A percentile compares a stretch with the other conserved stretches of the same genome.
These are phyloP conservation scores for Lamellibrachia luymesi DNA, from an alignment of 1,140 invertebrate genomes.

Conservation along the genomic window DNA sequence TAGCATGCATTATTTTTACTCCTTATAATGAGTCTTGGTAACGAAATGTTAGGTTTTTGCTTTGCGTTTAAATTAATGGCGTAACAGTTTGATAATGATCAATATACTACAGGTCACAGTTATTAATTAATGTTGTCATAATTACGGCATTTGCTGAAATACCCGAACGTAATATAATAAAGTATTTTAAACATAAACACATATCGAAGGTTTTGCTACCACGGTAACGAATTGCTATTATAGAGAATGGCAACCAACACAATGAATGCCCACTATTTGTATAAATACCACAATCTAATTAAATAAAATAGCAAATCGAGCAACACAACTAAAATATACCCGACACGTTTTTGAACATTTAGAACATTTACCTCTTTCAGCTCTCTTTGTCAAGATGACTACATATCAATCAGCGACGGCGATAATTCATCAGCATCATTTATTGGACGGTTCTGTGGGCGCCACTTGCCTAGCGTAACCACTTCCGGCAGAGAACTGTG, in stretches of 20 bases:
- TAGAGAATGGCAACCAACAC: no score
- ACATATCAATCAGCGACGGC: slow-evolving; percentile 20
- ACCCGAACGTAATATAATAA: not conserved
- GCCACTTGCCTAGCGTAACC: slow-evolving; percentile 12
- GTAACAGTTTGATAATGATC: no score
- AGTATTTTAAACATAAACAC: not conserved
- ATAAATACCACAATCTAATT: not conserved
- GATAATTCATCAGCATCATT: not conserved
- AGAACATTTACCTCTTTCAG: not conserved
- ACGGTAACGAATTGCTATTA: not conserved
- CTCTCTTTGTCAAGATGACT: slow-evolving; percentile 8
- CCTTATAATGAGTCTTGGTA: not conserved
- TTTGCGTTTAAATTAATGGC: no score
- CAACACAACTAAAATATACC: not conserved
- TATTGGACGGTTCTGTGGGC: slow-evolving; percentile 18
- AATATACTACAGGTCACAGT: no score
- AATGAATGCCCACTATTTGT: no score
- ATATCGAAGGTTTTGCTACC: not conserved
- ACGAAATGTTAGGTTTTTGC: no score
- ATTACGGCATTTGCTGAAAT: no score
- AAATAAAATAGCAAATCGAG: not conserved
- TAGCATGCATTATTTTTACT: not conserved
- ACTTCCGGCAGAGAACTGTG: slow-evolving; percentile 9
- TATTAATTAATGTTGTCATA: no score
- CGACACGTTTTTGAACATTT: not conserved